phyloP scores from a whole-genome alignment of 2,888 invertebrate genomes.

The Eulithis testata region DNA sequence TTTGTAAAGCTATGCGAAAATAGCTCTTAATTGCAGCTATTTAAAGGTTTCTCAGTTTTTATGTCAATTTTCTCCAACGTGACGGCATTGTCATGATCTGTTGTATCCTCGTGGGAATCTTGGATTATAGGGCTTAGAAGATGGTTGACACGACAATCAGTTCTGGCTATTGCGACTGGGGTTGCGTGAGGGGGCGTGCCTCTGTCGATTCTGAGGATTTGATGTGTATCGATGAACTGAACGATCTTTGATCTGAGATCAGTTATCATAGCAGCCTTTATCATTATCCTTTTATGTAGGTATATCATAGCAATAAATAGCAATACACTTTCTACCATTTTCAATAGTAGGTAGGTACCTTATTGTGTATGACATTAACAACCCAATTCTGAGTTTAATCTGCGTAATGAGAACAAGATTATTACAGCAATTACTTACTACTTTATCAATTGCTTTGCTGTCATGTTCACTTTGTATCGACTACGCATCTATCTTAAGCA shows the following conservation, averaged over 20 bases:
- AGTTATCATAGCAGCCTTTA: too few relatives aligned
- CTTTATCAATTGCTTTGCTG: too few relatives aligned
- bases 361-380: too few relatives aligned
- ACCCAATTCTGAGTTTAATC: too few relatives aligned
- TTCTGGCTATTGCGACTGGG: conserved; percentile 16
- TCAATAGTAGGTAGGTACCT: too few relatives aligned
- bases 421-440: too few relatives aligned
- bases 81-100: conserved; percentile 23
- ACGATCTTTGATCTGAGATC: neutral
- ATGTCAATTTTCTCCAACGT: conserved; percentile 27
- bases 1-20: conserved; percentile 27
- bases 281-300: too few relatives aligned
- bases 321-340: too few relatives aligned
- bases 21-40: conserved; percentile 28
- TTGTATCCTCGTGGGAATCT: conserved; percentile 32
- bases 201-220: conserved; percentile 9
- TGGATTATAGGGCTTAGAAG: conserved; percentile 18
- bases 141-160: neutral
- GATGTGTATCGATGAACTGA: neutral
- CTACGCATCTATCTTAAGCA: conserved; percentile 8
- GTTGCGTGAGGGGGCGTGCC: conserved; percentile 20
- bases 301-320: too few relatives aligned
- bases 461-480: neutral
- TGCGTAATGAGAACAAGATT: too few relatives aligned
- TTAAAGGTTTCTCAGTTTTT: conserved; percentile 26